A percentile compares a stretch with the other conserved stretches of the same genome.
These are phyloP conservation scores for Sigmodon hispidus DNA, from an alignment of 2,113 vertebrate genomes.

Conservation along the genomic window DNA sequence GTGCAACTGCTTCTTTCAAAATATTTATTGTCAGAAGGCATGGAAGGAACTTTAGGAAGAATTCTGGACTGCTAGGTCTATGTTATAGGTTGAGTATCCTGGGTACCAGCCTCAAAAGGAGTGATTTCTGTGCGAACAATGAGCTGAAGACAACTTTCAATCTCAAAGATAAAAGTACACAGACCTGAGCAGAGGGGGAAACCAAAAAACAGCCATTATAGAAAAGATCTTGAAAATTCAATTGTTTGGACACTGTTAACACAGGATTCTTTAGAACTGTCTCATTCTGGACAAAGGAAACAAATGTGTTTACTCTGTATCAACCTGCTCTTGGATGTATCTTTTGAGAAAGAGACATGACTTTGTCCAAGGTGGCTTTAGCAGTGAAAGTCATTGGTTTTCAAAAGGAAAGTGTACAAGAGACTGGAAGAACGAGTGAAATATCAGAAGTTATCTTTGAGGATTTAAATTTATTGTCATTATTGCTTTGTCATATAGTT, in stretches of 20 bases:
- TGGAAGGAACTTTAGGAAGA: neutral
- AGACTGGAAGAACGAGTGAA: too few species aligned
- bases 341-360: neutral
- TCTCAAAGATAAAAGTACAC: neutral
- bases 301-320: neutral
- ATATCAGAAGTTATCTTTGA: neutral
- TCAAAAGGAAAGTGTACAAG: neutral
- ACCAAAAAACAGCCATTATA: neutral
- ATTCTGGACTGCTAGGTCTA: neutral
- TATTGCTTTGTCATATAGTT: neutral
- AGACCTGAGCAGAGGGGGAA: neutral
- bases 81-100: neutral
- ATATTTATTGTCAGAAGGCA: neutral
- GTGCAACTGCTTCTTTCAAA: neutral
- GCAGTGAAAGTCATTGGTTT: neutral
- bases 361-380: neutral
- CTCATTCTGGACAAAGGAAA: neutral
- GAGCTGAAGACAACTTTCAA: neutral
- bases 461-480: neutral
- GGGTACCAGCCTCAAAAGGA: neutral
- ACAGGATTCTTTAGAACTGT: neutral
- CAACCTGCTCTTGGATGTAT: neutral
- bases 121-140: neutral
- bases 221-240: neutral
- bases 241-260: neutral